Conservation (phyloP, 2,797 vertebrate genomes). For the Hydrophis major region DNA sequence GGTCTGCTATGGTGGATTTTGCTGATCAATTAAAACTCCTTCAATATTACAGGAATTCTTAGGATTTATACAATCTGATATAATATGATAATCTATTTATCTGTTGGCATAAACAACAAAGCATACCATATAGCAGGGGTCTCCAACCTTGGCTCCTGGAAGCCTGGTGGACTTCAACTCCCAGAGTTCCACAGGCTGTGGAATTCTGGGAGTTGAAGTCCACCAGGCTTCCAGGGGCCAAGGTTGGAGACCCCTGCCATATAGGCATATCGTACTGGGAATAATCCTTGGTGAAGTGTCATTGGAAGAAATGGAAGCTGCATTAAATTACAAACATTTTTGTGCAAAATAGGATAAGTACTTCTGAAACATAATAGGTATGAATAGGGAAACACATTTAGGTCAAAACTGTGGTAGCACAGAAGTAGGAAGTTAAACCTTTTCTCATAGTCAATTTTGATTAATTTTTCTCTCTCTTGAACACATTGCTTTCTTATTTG, state of each 20-base stretch:
- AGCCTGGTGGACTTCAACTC: no score
- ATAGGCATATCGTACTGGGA: neutral
- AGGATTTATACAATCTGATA: constrained; percentile 12
- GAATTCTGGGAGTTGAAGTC: no score
- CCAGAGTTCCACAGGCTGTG: no score
- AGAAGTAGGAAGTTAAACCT: neutral
- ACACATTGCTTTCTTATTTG: neutral
- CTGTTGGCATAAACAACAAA: constrained; percentile 38
- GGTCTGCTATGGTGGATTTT: neutral
- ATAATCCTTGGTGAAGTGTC: neutral
- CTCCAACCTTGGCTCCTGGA: no score
- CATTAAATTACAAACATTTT: neutral
- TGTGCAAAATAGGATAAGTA: neutral
- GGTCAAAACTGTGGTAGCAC: no score
- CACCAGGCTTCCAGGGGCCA: no score
- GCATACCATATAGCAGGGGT: constrained; percentile 10
- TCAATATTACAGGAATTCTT: neutral
- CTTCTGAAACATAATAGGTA: neutral
- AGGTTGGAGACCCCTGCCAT: neutral
- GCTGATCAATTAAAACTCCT: neutral
- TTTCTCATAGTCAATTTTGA: neutral
- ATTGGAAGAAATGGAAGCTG: neutral
- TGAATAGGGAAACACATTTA: neutral
- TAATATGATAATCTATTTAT: neutral
- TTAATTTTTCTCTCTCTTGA: neutral